These are phyloP conservation scores for Emydoidea blandingii DNA, from an alignment of 2,797 vertebrate species.

Conservation along the genomic window DNA sequence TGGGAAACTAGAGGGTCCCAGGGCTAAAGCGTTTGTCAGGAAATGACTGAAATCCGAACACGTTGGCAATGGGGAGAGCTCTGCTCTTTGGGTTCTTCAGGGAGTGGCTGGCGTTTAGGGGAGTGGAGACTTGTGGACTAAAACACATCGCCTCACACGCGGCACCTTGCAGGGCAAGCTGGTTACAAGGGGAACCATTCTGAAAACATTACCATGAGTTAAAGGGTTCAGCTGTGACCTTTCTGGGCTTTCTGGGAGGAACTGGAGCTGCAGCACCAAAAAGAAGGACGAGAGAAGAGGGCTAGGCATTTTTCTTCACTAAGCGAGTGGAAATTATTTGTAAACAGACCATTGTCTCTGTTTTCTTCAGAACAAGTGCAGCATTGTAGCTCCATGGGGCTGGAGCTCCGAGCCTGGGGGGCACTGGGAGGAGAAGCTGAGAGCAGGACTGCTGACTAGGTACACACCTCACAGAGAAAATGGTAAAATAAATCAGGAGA, in stretches of 20 bases:
- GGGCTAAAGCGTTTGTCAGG: background rate
- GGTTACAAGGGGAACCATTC: background rate
- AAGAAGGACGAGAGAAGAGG: too few relatives aligned
- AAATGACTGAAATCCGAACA: background rate
- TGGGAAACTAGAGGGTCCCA: background rate
- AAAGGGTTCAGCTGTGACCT: too few relatives aligned
- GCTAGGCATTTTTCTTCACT: background rate
- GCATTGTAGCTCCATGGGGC: background rate
- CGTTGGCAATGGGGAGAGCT: background rate
- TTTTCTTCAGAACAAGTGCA: too few relatives aligned
- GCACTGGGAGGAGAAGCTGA: background rate
- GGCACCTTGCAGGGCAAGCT: too few relatives aligned
- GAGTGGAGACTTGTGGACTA: background rate
- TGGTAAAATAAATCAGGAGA: slow-evolving; percentile 84
- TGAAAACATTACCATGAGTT: background rate
- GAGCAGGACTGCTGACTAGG: slow-evolving; percentile 68
- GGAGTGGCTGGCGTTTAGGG: background rate
- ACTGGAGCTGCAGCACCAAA: background rate
- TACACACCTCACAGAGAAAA: slow-evolving; percentile 77
- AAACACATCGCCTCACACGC: background rate
- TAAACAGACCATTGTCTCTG: background rate
- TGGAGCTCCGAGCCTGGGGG: fast-evolving
- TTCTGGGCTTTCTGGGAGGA: background rate
- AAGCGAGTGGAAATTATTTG: background rate
- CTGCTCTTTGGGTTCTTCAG: background rate